Percentiles rank a stretch among this genome's conserved stretches.
Conservation (phyloP, 2,888 invertebrate species). For the Dynastes maya region DNA sequence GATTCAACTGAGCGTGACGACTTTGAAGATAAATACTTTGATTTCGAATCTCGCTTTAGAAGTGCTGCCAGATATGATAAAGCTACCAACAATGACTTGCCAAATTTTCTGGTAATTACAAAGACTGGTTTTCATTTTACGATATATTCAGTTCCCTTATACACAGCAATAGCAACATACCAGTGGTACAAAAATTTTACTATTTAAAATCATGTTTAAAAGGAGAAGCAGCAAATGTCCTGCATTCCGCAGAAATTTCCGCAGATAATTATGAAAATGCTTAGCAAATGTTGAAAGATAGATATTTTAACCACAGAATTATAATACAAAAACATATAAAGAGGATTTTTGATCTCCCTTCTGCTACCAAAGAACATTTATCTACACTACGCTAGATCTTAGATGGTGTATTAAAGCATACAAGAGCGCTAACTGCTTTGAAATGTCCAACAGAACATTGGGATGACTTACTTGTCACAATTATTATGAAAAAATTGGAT, state of each 20-base stretch:
- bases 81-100: too few relatives aligned
- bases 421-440: neutral
- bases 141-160: too few relatives aligned
- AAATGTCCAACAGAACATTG: constrained; percentile 27
- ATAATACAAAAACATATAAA: constrained; percentile 53
- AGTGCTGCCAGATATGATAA: neutral
- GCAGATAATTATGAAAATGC: constrained; percentile 30
- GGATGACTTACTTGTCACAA: constrained; percentile 33
- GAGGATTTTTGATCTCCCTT: constrained; percentile 46
- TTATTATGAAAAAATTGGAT: too few relatives aligned
- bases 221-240: constrained; percentile 45
- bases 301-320: constrained; percentile 50
- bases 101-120: too few relatives aligned
- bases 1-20: neutral
- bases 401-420: constrained; percentile 22
- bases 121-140: too few relatives aligned
- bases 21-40: neutral
- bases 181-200: constrained; percentile 52
- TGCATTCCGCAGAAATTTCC: constrained; percentile 24
- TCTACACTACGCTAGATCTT: neutral
- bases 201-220: constrained; percentile 52
- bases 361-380: neutral
- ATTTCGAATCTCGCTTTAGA: neutral
- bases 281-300: constrained; percentile 55
- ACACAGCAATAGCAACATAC: constrained; percentile 1